phyloP scores from a whole-genome alignment of 2,113 vertebrate genomes.

The Phainopepla nitens region DNA sequence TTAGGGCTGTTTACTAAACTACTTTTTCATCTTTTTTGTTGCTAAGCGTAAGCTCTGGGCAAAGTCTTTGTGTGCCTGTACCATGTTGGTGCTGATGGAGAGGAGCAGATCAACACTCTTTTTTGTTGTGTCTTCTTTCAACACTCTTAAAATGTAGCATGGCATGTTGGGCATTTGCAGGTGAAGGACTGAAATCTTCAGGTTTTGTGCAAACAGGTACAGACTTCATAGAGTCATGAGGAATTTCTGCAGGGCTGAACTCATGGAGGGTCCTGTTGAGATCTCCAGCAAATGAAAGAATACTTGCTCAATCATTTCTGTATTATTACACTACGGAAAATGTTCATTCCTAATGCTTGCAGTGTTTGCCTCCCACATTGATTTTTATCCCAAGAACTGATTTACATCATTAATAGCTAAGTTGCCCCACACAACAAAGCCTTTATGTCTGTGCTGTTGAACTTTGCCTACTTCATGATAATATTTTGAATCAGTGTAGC shows the following conservation, averaged over 20 bases:
- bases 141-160: neutral
- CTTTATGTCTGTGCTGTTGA: neutral
- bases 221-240: neutral
- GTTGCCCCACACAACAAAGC: neutral
- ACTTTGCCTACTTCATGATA: neutral
- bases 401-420: neutral
- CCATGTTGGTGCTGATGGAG: rapidly evolving
- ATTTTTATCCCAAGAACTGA: neutral
- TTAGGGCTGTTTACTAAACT: neutral
- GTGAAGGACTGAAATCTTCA: rapidly evolving
- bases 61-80: neutral
- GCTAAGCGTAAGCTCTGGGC: neutral
- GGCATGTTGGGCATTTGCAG: neutral
- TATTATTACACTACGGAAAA: neutral
- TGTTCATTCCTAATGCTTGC: rapidly evolving
- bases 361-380: neutral
- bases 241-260: neutral
- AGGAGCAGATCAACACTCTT: neutral
- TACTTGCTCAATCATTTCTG: neutral
- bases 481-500: neutral
- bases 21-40: neutral
- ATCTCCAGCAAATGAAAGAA: neutral
- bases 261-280: neutral
- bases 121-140: neutral
- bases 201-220: neutral